Evolutionary conservation across 2,113 vertebrate species (phyloP).

Genomic region (Catharus fuscescens): DNA sequence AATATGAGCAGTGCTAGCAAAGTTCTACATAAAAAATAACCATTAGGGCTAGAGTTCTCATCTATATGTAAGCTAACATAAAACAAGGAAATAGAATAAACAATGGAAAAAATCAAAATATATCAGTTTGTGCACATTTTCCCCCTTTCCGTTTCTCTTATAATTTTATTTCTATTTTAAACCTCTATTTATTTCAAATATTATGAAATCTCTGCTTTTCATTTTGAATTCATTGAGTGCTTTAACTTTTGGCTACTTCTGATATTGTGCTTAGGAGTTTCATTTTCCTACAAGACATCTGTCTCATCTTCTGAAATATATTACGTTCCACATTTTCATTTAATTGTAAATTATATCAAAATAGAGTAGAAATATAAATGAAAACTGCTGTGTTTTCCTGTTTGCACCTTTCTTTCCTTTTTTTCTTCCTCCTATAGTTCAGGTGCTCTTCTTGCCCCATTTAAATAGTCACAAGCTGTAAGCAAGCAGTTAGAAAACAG

Average conservation of each 20-base stretch:
- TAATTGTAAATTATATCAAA: background rate
- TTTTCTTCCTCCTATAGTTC: background rate
- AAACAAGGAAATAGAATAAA: background rate
- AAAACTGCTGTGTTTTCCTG: background rate
- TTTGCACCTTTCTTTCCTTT: background rate
- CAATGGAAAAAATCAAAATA: background rate
- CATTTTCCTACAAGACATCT: background rate
- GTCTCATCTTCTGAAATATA: background rate
- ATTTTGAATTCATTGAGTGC: background rate
- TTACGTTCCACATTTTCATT: background rate
- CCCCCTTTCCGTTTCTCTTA: accelerated
- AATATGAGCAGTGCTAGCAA: background rate
- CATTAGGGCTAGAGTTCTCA: background rate
- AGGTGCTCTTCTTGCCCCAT: background rate
- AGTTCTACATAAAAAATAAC: background rate
- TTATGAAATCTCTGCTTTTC: background rate
- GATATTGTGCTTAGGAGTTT: background rate
- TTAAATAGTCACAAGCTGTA: background rate
- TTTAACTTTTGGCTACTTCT: background rate
- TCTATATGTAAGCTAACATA: background rate
- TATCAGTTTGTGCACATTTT: background rate
- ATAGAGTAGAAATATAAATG: background rate
- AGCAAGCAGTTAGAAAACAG: background rate
- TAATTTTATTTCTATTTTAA: background rate
- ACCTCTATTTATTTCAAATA: background rate